phyloP scores from a whole-genome alignment of 2,113 vertebrate genomes.

The Charadrius vociferus region DNA sequence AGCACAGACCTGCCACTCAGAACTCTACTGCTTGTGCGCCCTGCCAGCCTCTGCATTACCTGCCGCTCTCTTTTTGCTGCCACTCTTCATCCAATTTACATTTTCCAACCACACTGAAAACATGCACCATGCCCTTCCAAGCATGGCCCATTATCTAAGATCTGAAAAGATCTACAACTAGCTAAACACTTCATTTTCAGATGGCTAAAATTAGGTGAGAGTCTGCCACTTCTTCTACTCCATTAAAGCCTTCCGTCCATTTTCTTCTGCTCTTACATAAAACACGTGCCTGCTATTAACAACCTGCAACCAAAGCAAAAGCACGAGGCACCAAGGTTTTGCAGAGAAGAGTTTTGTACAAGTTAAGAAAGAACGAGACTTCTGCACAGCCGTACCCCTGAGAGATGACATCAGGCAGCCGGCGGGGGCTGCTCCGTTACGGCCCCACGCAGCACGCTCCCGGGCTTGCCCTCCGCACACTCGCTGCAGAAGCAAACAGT shows the following conservation, averaged over 20 bases:
- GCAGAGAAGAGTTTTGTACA: neutral
- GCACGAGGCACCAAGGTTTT: neutral
- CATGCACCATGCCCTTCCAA: neutral
- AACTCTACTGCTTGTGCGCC: neutral
- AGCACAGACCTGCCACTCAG: neutral
- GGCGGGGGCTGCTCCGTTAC: neutral
- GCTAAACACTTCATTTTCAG: neutral
- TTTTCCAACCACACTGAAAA: neutral
- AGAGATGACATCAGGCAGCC: neutral
- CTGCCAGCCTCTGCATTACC: neutral
- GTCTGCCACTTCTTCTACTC: neutral
- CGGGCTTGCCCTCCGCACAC: neutral
- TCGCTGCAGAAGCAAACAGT: neutral
- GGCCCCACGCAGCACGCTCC: fast-evolving
- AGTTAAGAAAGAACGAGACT: neutral
- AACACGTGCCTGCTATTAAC: neutral
- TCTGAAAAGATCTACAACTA: neutral
- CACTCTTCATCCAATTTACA: neutral
- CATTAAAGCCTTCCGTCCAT: neutral
- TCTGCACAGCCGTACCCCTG: fast-evolving
- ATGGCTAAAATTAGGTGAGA: neutral
- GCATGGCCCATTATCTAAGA: neutral
- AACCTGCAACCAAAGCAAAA: neutral
- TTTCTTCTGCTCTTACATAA: neutral
- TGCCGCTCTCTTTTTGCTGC: neutral